Conservation (phyloP, 2,113 vertebrate species). For the Sebastes schlegelii region DNA sequence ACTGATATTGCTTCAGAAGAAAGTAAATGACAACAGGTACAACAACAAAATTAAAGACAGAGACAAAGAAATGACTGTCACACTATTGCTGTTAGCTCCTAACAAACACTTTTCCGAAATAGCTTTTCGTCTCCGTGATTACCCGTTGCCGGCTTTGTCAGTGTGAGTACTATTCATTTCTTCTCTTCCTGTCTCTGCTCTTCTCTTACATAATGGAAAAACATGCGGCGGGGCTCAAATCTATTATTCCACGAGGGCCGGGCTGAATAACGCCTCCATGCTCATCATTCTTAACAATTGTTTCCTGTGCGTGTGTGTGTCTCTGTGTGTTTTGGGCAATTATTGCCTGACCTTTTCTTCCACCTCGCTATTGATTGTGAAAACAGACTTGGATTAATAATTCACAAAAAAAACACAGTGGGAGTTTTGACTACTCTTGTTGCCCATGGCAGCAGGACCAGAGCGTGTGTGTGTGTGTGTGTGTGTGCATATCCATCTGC, state of each 20-base stretch:
- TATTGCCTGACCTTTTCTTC: conserved; percentile 66
- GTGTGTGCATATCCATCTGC: not conserved
- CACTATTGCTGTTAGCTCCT: conserved; percentile 9
- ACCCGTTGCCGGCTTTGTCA: not conserved
- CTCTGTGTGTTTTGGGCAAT: conserved; percentile 52
- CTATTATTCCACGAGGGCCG: conserved; percentile 62
- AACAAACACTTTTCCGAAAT: conserved; percentile 8
- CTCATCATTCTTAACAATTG: conserved; percentile 68
- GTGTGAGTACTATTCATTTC: conserved; percentile 45
- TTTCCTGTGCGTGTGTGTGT: conserved; percentile 50
- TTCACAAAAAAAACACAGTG: conserved; percentile 56
- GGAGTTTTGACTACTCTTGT: conserved; percentile 61
- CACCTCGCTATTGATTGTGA: conserved; percentile 63
- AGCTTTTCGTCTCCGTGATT: conserved; percentile 16
- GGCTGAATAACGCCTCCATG: conserved; percentile 64
- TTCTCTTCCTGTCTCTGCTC: conserved; percentile 48
- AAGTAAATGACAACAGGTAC: conserved; percentile 6
- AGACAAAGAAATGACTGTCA: conserved; percentile 10
- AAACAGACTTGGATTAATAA: conserved; percentile 71
- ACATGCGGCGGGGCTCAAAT: conserved; percentile 55
- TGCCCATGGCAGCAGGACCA: conserved; percentile 53
- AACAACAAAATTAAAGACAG: conserved; percentile 6
- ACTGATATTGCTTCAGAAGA: not conserved
- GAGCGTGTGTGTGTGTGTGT: conserved; percentile 21
- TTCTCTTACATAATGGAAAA: conserved; percentile 58